Evolutionary conservation across 2,888 invertebrate genomes (phyloP), one percentile per base, ranked within the genome.

Genomic region (Synanthedon myopaeformis): DNA sequence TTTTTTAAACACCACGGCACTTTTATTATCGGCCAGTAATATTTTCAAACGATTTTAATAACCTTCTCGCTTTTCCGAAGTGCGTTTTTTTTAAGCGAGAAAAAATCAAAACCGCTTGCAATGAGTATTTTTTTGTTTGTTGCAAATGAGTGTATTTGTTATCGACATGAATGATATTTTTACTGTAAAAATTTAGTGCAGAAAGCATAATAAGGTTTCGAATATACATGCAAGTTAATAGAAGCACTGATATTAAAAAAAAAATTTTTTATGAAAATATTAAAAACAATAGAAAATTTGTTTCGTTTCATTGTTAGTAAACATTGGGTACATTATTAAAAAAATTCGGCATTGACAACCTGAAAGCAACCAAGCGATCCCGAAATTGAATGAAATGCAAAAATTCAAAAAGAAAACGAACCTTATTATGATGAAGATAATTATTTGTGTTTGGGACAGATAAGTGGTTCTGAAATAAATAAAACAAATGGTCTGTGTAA

Each of bases 401-500:
- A 85, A 79, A 79, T 82, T 79, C 84, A 75, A 80, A 78, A 82
- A 85, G 79, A 79, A 82, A 86, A 88, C 86, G 86, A 88, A 94
- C 93, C 93, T 93, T 93, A 89, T 90, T 91, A 84, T 91, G 92
- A 89, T 92, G 93, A 76, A 92, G 92, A 89, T 91, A 93, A 91
- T 92, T 93, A 92, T 91, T 91, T 91, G 92, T 92, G 91, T 92
- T 91, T 90, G 93, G 93, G 90, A 93, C 93, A 91, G 92, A 92
- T 91, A 94, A 93, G 91, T 93, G 93, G 90, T 92, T 93, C 93
- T 93, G 93, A 89, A 93, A 93, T 92, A 93, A 89, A 90, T 89
- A 90, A 85, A 81, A 84, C 35, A 82, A 77, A 71, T 81, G 80
- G 78, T 77, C 78, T 74, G 83, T 85, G 84, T 85, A 77, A 74